Evolutionary conservation across 2,888 invertebrate genomes (phyloP).

Genomic region (Lasioglossum malachurum): DNA sequence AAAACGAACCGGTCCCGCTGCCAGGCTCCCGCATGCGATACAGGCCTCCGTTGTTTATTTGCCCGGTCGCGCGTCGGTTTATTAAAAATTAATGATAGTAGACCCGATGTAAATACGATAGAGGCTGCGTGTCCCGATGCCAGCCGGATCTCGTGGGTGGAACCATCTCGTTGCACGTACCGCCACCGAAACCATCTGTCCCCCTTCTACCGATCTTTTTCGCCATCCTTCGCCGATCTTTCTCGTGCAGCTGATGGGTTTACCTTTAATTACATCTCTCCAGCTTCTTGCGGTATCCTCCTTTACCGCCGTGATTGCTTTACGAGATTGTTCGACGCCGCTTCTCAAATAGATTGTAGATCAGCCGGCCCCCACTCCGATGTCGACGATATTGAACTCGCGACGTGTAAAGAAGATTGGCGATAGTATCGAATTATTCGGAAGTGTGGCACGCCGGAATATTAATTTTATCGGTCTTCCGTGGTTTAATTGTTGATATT

Average conservation of each 20-base stretch:
- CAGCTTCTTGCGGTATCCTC: neutral
- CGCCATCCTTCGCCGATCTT: neutral
- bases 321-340: slow-evolving; percentile 6
- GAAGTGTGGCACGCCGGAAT: neutral
- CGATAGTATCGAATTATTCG: neutral
- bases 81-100: slow-evolving; percentile 82
- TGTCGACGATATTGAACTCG: neutral
- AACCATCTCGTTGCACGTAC: slow-evolving; percentile 38
- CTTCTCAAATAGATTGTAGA: neutral
- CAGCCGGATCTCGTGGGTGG: slow-evolving; percentile 49
- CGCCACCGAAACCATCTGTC: slow-evolving; percentile 24
- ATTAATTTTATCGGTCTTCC: too few relatives aligned
- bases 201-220: neutral
- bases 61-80: slow-evolving; percentile 75
- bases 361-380: neutral
- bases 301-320: neutral
- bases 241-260: neutral
- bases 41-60: slow-evolving; percentile 59
- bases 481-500: neutral
- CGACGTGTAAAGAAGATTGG: neutral
- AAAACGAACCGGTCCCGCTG: slow-evolving; percentile 76
- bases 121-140: slow-evolving; percentile 57
- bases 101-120: slow-evolving; percentile 79
- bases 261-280: slow-evolving; percentile 15
- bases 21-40: slow-evolving; percentile 69